Percentiles rank a stretch among this genome's conserved stretches.
Evolutionary conservation across 2,797 vertebrate genomes (phyloP).

Genomic region (Catamblyrhynchus diadema): DNA sequence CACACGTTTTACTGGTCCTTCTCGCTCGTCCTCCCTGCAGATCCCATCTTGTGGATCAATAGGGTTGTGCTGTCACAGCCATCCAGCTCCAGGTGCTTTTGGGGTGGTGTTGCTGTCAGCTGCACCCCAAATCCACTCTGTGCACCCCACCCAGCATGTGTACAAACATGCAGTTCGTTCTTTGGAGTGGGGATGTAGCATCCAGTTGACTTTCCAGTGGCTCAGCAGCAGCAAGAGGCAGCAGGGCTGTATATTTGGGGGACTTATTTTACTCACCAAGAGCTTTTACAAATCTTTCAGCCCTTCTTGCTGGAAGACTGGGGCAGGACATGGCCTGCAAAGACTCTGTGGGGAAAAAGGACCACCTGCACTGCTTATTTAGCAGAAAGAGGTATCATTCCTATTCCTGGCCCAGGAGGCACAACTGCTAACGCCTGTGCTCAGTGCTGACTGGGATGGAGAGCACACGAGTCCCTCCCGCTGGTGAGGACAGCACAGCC

Average conservation of each 20-base stretch:
- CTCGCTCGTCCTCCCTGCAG: fast-evolving
- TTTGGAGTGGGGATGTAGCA: not conserved
- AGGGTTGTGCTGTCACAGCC: not conserved
- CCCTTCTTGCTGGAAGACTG: not conserved
- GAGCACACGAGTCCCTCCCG: fast-evolving
- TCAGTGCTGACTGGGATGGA: not conserved
- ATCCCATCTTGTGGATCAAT: not conserved
- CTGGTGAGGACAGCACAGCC: not conserved
- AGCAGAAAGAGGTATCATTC: not conserved
- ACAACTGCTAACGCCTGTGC: not conserved
- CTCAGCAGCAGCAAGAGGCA: not conserved
- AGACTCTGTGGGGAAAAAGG: not conserved
- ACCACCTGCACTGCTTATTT: not conserved
- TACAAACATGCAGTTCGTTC: not conserved
- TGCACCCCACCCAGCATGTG: not conserved
- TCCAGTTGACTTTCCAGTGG: not conserved
- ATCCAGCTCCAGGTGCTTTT: not conserved
- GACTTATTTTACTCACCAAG: not conserved
- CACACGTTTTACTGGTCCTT: not conserved
- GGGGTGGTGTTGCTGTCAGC: not conserved
- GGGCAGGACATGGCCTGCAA: not conserved
- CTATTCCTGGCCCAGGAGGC: not conserved
- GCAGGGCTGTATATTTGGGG: not conserved
- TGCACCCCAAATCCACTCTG: not conserved
- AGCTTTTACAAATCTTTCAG: not conserved